These are phyloP conservation scores for Ailuropoda melanoleuca DNA, from an alignment of 2,113 vertebrate genomes.

Conservation along the genomic window DNA sequence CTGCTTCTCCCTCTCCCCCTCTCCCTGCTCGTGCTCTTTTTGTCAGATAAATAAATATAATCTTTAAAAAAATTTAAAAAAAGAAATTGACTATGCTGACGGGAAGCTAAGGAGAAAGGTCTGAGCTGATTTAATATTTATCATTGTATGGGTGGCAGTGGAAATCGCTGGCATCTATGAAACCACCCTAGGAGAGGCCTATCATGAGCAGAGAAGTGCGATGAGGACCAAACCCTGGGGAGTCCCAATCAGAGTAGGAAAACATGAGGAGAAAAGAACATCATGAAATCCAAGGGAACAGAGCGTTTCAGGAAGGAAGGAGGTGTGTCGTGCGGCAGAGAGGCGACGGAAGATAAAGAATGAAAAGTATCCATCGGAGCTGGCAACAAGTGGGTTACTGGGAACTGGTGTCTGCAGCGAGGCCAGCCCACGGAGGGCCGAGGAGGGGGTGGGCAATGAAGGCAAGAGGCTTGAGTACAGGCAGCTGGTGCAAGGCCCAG, in stretches of 20 bases:
- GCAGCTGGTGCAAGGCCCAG: not conserved
- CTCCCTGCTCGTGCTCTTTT: not conserved
- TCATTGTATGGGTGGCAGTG: not conserved
- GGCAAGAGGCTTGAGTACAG: not conserved
- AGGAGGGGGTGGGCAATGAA: not conserved
- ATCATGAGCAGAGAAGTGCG: not conserved
- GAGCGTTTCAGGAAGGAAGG: not conserved
- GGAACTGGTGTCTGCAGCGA: not conserved
- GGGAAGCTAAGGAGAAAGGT: not conserved
- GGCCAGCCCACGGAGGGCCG: not conserved
- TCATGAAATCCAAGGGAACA: conserved; percentile 4
- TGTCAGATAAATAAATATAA: not conserved
- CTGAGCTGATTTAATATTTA: not conserved
- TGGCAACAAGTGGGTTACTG: not conserved
- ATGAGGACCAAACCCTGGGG: not conserved
- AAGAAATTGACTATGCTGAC: not conserved
- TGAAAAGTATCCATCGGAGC: not conserved
- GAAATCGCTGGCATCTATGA: not conserved
- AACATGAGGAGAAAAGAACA: not conserved
- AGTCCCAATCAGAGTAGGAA: not conserved
- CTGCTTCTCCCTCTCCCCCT: not conserved
- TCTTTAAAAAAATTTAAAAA: not conserved
- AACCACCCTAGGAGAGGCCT: not conserved
- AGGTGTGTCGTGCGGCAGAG: not conserved
- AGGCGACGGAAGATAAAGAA: not conserved